Evolutionary conservation across 2,888 invertebrate genomes (phyloP), one percentile per base, ranked within the genome.

Genomic region (Sarcophaga variegata): DNA sequence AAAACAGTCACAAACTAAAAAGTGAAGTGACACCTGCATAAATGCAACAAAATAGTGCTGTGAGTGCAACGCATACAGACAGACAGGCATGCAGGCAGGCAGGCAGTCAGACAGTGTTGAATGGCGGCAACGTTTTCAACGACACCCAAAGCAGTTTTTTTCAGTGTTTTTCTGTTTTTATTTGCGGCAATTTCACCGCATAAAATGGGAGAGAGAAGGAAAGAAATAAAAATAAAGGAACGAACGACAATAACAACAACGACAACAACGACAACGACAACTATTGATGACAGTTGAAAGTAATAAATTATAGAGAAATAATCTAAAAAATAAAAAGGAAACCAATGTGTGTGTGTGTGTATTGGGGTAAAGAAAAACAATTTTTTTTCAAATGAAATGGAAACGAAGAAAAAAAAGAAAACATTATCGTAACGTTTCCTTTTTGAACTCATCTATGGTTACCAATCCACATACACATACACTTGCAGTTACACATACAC

Each of bases 371-470:
- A 74, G 37, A 70, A 74, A 78, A 83, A 66, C 60, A 3, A 10
- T 59, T 54, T 70, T 75, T 74, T 67, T 45, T 66, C 20, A 27
- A 25, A 8, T 37, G 37, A 37, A 37, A 37, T 37, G 37, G 37
- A 37, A 37, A 37, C 37, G 45, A 20, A 67, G n/a, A 20, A 10
- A 20, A 63, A 37, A 69, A 49, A 71, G 12, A 76, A 79, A 76
- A 75, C 25, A 70, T 76, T 76, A 63, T 85, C 67, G 71, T 37
- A 70, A 84, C 89, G 90, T 90, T 89, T 90, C 87, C 79, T 85
- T 77, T 79, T 85, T 81, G 80, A 85, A 85, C 62, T 80, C 83
- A 74, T 69, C 72, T 80, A 83, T 59, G 59, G 72, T 86, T 80
- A 72, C 83, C 54, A 54, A 54, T 54, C 17, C 49, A 60, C 66